A percentile compares a stretch with the other conserved stretches of the same genome.
Evolutionary conservation across 2,797 vertebrate species (phyloP).

Genomic region (Helostoma temminkii): DNA sequence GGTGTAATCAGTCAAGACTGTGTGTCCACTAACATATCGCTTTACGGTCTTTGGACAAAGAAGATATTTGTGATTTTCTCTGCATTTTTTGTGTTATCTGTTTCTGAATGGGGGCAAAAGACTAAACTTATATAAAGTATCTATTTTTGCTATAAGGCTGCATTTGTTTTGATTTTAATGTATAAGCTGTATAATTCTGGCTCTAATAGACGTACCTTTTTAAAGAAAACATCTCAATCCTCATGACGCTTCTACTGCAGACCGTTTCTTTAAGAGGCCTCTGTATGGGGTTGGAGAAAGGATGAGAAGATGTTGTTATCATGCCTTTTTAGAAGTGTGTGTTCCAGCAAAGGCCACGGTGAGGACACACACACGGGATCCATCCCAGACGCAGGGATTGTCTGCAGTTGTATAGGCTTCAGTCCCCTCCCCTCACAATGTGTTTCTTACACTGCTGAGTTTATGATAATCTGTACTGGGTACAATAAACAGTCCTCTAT

Average conservation of each 20-base stretch:
- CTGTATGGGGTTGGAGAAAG: constrained; percentile 25
- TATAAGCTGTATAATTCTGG: constrained; percentile 83
- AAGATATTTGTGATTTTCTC: constrained; percentile 81
- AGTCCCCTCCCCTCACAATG: constrained; percentile 67
- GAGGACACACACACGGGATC: constrained; percentile 39
- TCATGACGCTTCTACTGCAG: constrained; percentile 69
- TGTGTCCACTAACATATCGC: constrained; percentile 80
- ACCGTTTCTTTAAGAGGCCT: constrained; percentile 57
- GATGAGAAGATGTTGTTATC: constrained; percentile 47
- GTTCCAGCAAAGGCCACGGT: constrained; percentile 22
- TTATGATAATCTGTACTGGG: constrained; percentile 93
- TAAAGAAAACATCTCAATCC: constrained; percentile 49
- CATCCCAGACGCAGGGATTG: constrained; percentile 44
- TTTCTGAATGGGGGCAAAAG: constrained; percentile 74
- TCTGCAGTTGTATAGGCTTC: constrained; percentile 83
- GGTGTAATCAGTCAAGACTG: constrained; percentile 71
- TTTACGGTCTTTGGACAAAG: constrained; percentile 79
- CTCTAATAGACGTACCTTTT: constrained; percentile 76
- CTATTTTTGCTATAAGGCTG: constrained; percentile 90
- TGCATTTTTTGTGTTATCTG: constrained; percentile 69
- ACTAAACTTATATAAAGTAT: constrained; percentile 83
- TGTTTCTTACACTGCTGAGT: constrained; percentile 90
- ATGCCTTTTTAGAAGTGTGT: constrained; percentile 40
- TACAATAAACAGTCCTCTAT: constrained; percentile 94
- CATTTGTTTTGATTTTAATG: constrained; percentile 83